Base-by-base conservation (phyloP, 2,113 vertebrate genomes). In the Dicrurus megarhynchus region DNA sequence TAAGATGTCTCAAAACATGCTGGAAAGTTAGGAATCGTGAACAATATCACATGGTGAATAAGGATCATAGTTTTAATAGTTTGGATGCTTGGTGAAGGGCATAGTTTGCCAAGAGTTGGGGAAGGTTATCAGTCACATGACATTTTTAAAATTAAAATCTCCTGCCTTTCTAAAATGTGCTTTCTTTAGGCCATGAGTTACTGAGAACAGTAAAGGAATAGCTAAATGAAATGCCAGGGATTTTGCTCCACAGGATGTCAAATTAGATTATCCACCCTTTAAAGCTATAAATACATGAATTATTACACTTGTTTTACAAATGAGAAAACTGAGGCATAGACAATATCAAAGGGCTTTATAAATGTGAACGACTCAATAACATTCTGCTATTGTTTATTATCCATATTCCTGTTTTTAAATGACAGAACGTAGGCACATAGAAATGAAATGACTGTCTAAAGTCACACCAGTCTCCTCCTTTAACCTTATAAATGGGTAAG, bases 321-420 rank as follows among this genome's bases (percentile, higher is more conserved):
- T 96, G 96, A 93, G 93, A 97, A 97, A 94, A 95, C 92, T 84
- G 86, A 95, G 95, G 90, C 85, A 95, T 84, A 95, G 95, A 94
- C 88, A 92, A 86, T 92, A 95, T 94, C 80, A 87, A 95, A 96
- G 84, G 90, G 77, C 89, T 95, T 94, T 96, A 81, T 75, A 97
- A 96, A 97, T 89, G 96, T 81, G 95, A 97, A 90, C 23, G 37
- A 96, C 95, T 97, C 94, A 93, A 92, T 96, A 97, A 89, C 89
- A 93, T 86, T 96, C 83, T 94, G 93, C 94, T 86, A 93, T 94
- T 96, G 96, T 96, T 97, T 97, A 96, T 95, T 95, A 96, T 92
- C 92, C 93, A 50, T 93, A 89, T 90, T 80, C 89, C 95, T 96
- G 92, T 93, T 97, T 97, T 95, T 76, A 94, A 95, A 97, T 89